A percentile compares a stretch with the other conserved stretches of the same genome.
These are phyloP conservation scores for Cyprinodon tularosa DNA, from an alignment of 2,113 vertebrate genomes.

Conservation along the genomic window DNA sequence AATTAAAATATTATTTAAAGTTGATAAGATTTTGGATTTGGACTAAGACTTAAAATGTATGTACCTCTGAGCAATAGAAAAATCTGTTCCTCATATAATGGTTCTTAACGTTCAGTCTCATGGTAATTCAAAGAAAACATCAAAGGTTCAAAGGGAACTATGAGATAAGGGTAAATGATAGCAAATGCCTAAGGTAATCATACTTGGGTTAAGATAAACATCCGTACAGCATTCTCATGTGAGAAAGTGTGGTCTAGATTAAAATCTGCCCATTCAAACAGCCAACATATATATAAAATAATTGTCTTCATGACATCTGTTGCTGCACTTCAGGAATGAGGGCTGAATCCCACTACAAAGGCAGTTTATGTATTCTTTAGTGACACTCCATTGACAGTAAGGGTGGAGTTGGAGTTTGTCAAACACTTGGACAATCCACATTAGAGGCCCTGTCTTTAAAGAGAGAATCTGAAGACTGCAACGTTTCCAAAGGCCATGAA, in stretches of 20 bases:
- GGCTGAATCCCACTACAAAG: conserved; percentile 27
- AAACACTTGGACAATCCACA: conserved; percentile 39
- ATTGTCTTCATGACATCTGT: conserved; percentile 10
- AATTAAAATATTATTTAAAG: background rate
- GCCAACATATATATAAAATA: conserved; percentile 4
- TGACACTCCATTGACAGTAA: conserved; percentile 28
- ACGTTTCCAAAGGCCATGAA: conserved; percentile 65
- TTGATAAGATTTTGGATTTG: background rate
- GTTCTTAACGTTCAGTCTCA: background rate
- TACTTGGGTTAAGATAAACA: background rate
- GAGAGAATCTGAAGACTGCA: conserved; percentile 63
- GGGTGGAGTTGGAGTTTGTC: conserved; percentile 31
- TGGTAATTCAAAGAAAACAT: background rate
- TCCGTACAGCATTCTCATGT: background rate
- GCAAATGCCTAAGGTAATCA: background rate
- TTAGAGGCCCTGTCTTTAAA: conserved; percentile 36
- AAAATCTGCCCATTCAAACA: background rate
- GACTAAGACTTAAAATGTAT: background rate
- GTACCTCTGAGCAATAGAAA: background rate
- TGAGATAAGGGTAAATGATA: conserved; percentile 4
- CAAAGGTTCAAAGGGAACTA: background rate
- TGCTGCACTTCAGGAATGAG: conserved; percentile 17
- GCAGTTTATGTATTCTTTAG: conserved; percentile 13
- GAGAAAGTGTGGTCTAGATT: background rate
- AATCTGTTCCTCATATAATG: background rate